phyloP scores from a whole-genome alignment of 2,797 vertebrate genomes.

The Liparis tanakae region DNA sequence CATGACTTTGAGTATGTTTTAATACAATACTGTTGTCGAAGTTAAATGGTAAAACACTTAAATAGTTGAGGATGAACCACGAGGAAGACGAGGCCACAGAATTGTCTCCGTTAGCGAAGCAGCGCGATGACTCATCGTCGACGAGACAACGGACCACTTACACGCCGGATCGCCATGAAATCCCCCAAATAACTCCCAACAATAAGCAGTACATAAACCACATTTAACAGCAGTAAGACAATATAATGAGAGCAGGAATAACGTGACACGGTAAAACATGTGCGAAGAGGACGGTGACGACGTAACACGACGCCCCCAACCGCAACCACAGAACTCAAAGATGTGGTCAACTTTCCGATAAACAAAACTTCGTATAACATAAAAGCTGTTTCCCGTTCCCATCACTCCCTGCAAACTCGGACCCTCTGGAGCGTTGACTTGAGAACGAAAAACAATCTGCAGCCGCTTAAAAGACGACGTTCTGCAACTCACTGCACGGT shows the following conservation, averaged over 20 bases:
- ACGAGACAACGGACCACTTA: not conserved
- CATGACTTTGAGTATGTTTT: not conserved
- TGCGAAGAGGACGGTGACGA: constrained; percentile 4
- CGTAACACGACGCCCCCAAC: constrained; percentile 35
- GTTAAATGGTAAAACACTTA: not conserved
- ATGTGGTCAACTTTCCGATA: constrained; percentile 36
- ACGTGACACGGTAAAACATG: not conserved
- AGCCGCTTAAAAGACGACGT: constrained; percentile 13
- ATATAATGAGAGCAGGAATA: constrained; percentile 1
- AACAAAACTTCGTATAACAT: constrained; percentile 35
- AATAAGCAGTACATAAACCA: not conserved
- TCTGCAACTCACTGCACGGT: not conserved
- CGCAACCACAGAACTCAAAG: constrained; percentile 30
- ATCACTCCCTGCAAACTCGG: constrained; percentile 26
- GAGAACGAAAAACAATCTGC: not conserved
- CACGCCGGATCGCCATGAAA: not conserved
- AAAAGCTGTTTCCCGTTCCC: constrained; percentile 37
- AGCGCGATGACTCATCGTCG: not conserved
- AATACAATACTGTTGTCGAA: not conserved
- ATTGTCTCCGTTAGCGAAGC: not conserved
- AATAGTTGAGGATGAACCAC: not conserved
- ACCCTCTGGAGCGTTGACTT: constrained; percentile 35
- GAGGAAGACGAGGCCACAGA: not conserved
- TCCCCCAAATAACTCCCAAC: not conserved
- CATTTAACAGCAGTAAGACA: constrained; percentile 12